Conservation (phyloP, 2,888 invertebrate species). For the Drosophila koepferae region DNA sequence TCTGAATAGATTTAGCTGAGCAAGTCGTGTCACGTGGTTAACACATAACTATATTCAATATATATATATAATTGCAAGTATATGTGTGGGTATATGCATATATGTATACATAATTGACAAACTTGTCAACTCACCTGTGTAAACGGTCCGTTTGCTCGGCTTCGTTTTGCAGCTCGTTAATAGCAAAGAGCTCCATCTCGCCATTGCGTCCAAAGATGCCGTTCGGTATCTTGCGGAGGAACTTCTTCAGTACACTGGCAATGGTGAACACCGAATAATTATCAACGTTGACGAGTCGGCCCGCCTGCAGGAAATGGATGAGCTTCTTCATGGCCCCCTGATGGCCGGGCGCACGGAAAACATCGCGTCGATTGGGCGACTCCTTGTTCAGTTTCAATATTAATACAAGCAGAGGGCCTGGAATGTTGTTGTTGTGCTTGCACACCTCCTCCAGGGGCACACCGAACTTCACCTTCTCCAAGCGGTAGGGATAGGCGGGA, state of each 20-base stretch:
- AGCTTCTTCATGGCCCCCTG: slow-evolving; percentile 97
- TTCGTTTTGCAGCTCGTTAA: slow-evolving; percentile 93
- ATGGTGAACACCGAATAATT: slow-evolving; percentile 99
- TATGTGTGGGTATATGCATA: not conserved
- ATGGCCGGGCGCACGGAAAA: slow-evolving; percentile 97
- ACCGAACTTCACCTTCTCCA: slow-evolving; percentile 98
- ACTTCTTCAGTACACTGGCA: slow-evolving; percentile 99
- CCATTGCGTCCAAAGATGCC: slow-evolving; percentile 97
- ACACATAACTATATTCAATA: slow-evolving; percentile 6
- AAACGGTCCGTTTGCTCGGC: slow-evolving; percentile 96
- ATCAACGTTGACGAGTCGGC: slow-evolving; percentile 95
- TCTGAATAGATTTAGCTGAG: not conserved
- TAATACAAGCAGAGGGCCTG: slow-evolving; percentile 95
- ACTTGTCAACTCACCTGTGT: slow-evolving; percentile 89
- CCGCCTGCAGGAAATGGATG: slow-evolving; percentile 95
- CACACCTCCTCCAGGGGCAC: slow-evolving; percentile 96
- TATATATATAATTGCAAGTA: not conserved
- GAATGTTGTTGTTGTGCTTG: slow-evolving; percentile 97
- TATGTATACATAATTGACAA: slow-evolving; percentile 12
- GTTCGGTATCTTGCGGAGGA: slow-evolving; percentile 97
- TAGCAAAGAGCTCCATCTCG: slow-evolving; percentile 95
- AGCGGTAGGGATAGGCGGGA: slow-evolving; percentile 92
- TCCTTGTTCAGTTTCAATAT: slow-evolving; percentile 97
- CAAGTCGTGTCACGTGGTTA: slow-evolving; percentile 5
- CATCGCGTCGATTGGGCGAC: slow-evolving; percentile 96